Evolutionary conservation across 2,888 invertebrate genomes (phyloP).

Genomic region (Drosophila paramelanica): DNA sequence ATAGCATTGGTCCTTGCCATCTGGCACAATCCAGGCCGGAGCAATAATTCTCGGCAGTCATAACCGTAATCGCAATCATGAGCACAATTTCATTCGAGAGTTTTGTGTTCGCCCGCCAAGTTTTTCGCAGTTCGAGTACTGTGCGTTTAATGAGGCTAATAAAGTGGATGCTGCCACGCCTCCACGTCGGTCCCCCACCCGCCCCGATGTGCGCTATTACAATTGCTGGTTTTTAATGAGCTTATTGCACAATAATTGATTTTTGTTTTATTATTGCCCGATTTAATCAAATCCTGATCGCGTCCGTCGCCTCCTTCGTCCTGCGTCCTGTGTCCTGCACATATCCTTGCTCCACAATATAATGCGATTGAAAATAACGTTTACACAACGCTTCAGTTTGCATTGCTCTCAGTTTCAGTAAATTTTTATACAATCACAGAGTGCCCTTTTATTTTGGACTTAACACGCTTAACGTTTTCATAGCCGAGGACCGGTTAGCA

Average conservation of each 20-base stretch:
- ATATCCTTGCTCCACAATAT: slow-evolving; percentile 1
- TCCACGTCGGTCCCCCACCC: neutral
- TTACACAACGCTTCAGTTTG: slow-evolving; percentile 12
- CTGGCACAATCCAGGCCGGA: slow-evolving; percentile 17
- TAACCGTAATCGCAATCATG: slow-evolving; percentile 75
- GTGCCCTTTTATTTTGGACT: slow-evolving; percentile 21
- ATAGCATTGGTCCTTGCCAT: slow-evolving; percentile 6
- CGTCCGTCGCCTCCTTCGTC: slow-evolving; percentile 6
- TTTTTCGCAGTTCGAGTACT: slow-evolving; percentile 39
- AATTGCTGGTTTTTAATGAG: slow-evolving; percentile 42
- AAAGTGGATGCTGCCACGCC: slow-evolving; percentile 47
- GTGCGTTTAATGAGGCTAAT: slow-evolving; percentile 72
- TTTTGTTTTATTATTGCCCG: slow-evolving; percentile 48
- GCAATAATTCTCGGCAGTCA: slow-evolving; percentile 62
- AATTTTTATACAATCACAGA: slow-evolving; percentile 33
- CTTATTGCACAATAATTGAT: slow-evolving; percentile 71
- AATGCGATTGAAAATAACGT: neutral
- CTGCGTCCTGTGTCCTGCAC: neutral
- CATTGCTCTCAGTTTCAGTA: slow-evolving; percentile 1
- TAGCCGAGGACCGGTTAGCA: slow-evolving; percentile 12
- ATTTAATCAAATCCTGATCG: slow-evolving; percentile 12
- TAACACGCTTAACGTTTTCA: slow-evolving; percentile 7
- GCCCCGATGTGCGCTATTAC: slow-evolving; percentile 1
- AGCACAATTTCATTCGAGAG: slow-evolving; percentile 74
- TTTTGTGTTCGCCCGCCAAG: slow-evolving; percentile 37